Percentiles rank a stretch among this genome's conserved stretches.
These are phyloP conservation scores for Drosophila ogumai DNA, from an alignment of 1,140 invertebrate species.

Conservation along the genomic window DNA sequence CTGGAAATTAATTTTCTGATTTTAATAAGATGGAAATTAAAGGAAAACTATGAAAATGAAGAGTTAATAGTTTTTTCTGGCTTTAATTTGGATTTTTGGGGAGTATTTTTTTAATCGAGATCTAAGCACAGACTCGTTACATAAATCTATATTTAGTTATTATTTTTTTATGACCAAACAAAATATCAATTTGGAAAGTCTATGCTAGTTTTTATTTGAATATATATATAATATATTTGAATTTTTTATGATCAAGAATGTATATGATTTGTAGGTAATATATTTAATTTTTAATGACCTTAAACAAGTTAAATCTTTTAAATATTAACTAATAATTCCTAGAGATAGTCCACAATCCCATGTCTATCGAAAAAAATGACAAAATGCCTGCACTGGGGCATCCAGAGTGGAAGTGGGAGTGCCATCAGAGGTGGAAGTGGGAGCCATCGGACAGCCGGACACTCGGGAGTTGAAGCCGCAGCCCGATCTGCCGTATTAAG, in stretches of 20 bases:
- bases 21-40: background rate
- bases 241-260: too few relatives aligned
- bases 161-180: too few relatives aligned
- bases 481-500: slow-evolving; percentile 52
- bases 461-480: slow-evolving; percentile 19
- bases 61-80: background rate
- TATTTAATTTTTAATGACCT: too few relatives aligned
- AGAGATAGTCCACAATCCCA: background rate
- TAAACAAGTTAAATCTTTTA: background rate
- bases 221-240: too few relatives aligned
- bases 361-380: background rate
- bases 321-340: background rate
- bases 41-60: background rate
- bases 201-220: too few relatives aligned
- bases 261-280: too few relatives aligned
- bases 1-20: background rate
- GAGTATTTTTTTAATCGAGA: too few relatives aligned
- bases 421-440: slow-evolving; percentile 20
- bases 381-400: slow-evolving; percentile 1
- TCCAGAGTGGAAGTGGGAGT: slow-evolving; percentile 19
- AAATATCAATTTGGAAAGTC: too few relatives aligned
- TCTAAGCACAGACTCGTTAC: too few relatives aligned
- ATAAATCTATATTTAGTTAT: too few relatives aligned
- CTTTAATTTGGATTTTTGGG: background rate
- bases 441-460: slow-evolving; percentile 37